These are phyloP conservation scores for Gasterosteus nipponicus DNA, from an alignment of 2,113 vertebrate species.

Conservation along the genomic window DNA sequence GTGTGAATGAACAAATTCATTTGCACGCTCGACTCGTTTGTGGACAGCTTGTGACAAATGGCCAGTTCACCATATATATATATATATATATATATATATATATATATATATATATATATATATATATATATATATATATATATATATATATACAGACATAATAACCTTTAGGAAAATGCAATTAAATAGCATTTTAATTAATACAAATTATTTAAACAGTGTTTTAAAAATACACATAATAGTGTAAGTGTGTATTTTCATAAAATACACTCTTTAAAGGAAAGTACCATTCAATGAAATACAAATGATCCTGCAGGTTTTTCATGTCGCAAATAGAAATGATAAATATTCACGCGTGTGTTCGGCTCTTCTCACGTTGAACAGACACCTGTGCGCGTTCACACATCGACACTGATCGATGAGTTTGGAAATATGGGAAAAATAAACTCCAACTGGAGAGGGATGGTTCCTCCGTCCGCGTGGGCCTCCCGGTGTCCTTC, in stretches of 20 bases:
- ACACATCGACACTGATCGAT: background rate
- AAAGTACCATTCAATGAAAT: background rate
- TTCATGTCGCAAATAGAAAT: background rate
- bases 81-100: too few relatives aligned
- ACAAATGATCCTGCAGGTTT: background rate
- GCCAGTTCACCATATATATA: slow-evolving; percentile 44
- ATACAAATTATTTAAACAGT: background rate
- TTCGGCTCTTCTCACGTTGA: background rate
- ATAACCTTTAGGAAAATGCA: background rate
- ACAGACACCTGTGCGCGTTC: background rate
- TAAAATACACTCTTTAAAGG: rapidly evolving
- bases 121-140: too few relatives aligned
- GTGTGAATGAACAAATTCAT: slow-evolving; percentile 79
- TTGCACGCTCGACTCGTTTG: slow-evolving; percentile 75
- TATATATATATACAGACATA: background rate
- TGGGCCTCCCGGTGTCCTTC: background rate
- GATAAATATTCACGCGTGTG: too few relatives aligned
- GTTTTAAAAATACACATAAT: background rate
- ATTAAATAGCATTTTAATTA: background rate
- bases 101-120: too few relatives aligned
- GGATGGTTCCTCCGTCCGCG: background rate
- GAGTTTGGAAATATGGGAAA: background rate
- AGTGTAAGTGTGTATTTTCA: background rate
- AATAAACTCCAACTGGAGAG: background rate
- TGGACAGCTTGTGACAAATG: slow-evolving; percentile 80